Conservation (phyloP, 2,113 vertebrate species). For the Brachyhypopomus occidentalis region DNA sequence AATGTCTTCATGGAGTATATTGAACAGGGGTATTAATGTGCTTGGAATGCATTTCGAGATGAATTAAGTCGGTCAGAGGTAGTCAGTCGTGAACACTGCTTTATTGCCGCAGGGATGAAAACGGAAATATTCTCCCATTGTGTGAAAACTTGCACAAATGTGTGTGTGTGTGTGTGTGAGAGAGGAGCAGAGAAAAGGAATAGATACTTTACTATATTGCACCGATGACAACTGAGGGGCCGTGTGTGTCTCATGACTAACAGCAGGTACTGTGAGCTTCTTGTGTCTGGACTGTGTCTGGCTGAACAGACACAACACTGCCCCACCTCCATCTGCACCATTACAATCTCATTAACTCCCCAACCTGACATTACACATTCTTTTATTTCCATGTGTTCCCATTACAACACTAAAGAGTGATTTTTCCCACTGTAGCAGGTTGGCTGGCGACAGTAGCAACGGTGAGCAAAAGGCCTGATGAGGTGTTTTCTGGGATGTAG, state of each 20-base stretch:
- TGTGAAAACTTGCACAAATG: neutral
- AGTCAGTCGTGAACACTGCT: conserved; percentile 36
- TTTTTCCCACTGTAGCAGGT: neutral
- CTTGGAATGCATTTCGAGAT: conserved; percentile 24
- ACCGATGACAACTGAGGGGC: neutral
- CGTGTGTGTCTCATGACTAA: neutral
- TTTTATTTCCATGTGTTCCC: too few species aligned
- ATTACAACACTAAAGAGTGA: neutral
- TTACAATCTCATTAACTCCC: too few species aligned
- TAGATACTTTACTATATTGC: conserved; percentile 9
- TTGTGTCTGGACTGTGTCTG: too few species aligned
- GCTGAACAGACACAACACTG: too few species aligned
- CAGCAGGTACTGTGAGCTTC: too few species aligned
- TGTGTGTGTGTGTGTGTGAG: neutral
- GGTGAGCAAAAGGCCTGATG: too few species aligned
- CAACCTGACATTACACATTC: too few species aligned
- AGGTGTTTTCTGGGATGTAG: too few species aligned
- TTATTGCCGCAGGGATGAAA: conserved; percentile 38
- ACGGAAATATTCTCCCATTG: neutral
- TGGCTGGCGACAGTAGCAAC: too few species aligned
- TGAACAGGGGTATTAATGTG: conserved; percentile 45
- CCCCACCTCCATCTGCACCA: too few species aligned
- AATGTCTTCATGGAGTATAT: conserved; percentile 41
- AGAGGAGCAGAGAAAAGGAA: neutral
- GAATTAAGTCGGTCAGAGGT: conserved; percentile 44